These are phyloP conservation scores for human (Homo sapiens) DNA, from an alignment of 2,113 vertebrate species.

Conservation along the genomic window DNA sequence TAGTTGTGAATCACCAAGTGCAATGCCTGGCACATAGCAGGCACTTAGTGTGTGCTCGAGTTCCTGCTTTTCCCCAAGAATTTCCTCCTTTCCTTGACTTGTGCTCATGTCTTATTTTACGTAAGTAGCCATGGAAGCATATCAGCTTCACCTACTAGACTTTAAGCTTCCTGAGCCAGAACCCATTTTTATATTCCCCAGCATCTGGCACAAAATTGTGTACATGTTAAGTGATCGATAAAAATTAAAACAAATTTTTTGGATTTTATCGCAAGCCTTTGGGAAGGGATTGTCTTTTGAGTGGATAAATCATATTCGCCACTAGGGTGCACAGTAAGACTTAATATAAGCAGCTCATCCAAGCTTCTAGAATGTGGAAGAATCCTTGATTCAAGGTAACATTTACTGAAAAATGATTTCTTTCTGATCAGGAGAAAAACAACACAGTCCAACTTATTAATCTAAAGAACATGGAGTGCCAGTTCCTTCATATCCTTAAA, in stretches of 20 bases:
- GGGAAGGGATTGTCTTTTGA: neutral
- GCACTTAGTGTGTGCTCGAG: neutral
- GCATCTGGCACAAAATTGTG: slow-evolving; percentile 17
- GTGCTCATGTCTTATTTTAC: rapidly evolving
- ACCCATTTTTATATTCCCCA: neutral
- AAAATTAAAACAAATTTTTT: neutral
- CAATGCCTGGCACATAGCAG: neutral
- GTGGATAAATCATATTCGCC: neutral
- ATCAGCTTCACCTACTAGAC: neutral
- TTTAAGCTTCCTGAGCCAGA: neutral
- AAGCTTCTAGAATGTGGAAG: slow-evolving; percentile 63
- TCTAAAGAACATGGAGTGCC: slow-evolving; percentile 2
- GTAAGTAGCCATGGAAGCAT: rapidly evolving
- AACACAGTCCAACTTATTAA: slow-evolving; percentile 57
- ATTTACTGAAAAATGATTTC: slow-evolving; percentile 59
- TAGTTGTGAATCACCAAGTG: neutral
- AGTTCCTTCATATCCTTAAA: slow-evolving; percentile 14
- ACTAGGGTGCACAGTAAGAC: slow-evolving; percentile 62
- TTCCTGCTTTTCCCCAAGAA: neutral
- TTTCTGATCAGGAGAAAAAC: slow-evolving; percentile 59
- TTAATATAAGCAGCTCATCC: neutral
- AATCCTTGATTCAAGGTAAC: slow-evolving; percentile 62
- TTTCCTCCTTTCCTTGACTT: rapidly evolving
- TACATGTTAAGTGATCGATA: slow-evolving; percentile 19
- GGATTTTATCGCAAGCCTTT: neutral